Percentiles rank a stretch among this genome's conserved stretches.
phyloP scores from a whole-genome alignment of 1,140 invertebrate genomes.

The Manduca sexta region DNA sequence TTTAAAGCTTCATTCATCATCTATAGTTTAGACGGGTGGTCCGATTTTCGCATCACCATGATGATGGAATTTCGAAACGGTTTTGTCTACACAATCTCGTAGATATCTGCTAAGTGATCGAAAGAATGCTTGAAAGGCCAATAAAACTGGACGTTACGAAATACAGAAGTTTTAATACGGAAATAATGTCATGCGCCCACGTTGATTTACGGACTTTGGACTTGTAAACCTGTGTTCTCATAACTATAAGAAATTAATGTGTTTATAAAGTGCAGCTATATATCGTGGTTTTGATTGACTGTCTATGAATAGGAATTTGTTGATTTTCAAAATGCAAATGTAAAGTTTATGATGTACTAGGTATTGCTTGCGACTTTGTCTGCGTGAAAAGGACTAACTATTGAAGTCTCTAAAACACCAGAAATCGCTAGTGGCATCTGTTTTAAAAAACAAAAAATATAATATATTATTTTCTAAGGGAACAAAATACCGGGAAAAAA shows the following conservation, averaged over 20 bases:
- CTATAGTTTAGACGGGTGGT: slow-evolving; percentile 28
- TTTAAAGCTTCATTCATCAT: too few species aligned
- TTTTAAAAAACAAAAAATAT: too few species aligned
- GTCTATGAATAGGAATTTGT: too few species aligned
- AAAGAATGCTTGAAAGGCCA: slow-evolving; percentile 31
- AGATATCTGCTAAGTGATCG: slow-evolving; percentile 44
- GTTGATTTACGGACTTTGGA: slow-evolving; percentile 13
- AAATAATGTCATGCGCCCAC: slow-evolving; percentile 40
- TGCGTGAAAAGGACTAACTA: too few species aligned
- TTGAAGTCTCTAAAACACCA: too few species aligned
- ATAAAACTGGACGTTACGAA: slow-evolving; percentile 37
- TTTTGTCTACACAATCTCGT: slow-evolving; percentile 38
- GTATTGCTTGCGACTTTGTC: too few species aligned
- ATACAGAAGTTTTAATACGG: slow-evolving; percentile 37
- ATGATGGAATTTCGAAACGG: slow-evolving; percentile 31
- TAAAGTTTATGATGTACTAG: too few species aligned
- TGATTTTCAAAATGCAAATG: too few species aligned
- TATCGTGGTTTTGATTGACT: too few species aligned
- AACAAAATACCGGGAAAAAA: too few species aligned
- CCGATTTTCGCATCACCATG: slow-evolving; percentile 34
- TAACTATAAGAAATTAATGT: slow-evolving; percentile 17
- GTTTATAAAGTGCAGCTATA: neutral
- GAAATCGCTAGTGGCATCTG: too few species aligned
- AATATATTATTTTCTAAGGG: too few species aligned
- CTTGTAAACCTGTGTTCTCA: slow-evolving; percentile 13